Conservation (phyloP, 2,888 invertebrate genomes). For the Himalopsyche japonica region DNA sequence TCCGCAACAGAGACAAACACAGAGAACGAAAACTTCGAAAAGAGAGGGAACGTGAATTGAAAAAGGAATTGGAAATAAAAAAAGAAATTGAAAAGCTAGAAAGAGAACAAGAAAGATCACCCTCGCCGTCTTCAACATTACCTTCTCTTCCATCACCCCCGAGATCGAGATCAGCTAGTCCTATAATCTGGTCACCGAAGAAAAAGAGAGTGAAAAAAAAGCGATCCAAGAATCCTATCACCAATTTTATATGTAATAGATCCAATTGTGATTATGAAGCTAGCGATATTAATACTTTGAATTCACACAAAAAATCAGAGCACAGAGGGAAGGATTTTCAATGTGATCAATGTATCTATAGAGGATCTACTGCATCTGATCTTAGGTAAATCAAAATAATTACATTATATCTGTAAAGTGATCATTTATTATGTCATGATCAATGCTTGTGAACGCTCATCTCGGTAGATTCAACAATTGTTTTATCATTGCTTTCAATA, state of each 20-base stretch:
- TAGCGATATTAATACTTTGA: constrained; percentile 17
- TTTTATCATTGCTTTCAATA: too few relatives aligned
- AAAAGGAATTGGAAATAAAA: constrained; percentile 5
- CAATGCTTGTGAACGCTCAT: not conserved
- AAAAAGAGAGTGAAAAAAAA: constrained; percentile 24
- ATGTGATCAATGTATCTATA: constrained; percentile 39
- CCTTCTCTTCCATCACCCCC: not conserved
- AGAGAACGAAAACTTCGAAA: not conserved
- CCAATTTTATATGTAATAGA: constrained; percentile 26
- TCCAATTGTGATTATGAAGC: constrained; percentile 28
- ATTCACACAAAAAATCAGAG: constrained; percentile 29
- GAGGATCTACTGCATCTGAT: constrained; percentile 37
- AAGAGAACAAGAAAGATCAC: not conserved
- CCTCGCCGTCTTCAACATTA: not conserved
- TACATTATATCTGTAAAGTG: not conserved
- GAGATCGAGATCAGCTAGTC: constrained; percentile 1
- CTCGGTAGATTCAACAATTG: too few relatives aligned
- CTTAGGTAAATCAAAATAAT: constrained; percentile 24
- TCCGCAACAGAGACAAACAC: not conserved
- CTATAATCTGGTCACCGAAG: constrained; percentile 20
- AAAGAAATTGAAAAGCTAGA: constrained; percentile 5
- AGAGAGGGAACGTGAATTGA: not conserved
- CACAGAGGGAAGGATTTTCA: constrained; percentile 37
- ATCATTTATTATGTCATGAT: not conserved
- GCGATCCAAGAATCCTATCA: not conserved